phyloP scores from a whole-genome alignment of 2,888 invertebrate species.

The Tetranychus truncatus region DNA sequence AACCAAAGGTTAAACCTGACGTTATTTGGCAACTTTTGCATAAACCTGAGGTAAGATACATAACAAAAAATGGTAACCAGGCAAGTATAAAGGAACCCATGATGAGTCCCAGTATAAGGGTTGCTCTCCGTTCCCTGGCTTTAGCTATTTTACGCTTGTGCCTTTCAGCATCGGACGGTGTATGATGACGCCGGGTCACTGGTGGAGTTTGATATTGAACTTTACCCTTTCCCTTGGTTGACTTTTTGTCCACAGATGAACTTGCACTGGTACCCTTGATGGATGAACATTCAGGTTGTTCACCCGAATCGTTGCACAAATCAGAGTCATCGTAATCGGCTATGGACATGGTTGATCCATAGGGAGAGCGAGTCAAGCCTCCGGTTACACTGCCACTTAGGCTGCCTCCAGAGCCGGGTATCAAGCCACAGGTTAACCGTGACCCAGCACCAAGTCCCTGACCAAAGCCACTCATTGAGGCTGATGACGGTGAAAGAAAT shows the following conservation, averaged over 20 bases:
- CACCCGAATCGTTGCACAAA: conserved; percentile 21
- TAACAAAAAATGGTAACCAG: conserved; percentile 93
- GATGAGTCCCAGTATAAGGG: conserved; percentile 83
- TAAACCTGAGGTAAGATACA: conserved; percentile 68
- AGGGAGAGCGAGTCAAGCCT: conserved; percentile 19
- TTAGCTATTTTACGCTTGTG: conserved; percentile 79
- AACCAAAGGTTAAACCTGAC: neutral
- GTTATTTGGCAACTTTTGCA: conserved; percentile 38
- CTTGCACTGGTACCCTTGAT: neutral
- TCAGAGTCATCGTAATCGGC: conserved; percentile 26
- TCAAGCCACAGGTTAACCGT: neutral
- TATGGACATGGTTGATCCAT: conserved; percentile 27
- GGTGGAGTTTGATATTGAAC: conserved; percentile 43
- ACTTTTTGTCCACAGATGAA: conserved; percentile 15
- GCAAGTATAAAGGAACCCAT: conserved; percentile 55
- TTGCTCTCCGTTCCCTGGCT: conserved; percentile 89
- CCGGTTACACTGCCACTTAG: neutral
- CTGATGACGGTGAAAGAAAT: conserved; percentile 18
- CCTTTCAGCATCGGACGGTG: conserved; percentile 60
- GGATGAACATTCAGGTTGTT: conserved; percentile 5
- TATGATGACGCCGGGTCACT: conserved; percentile 37
- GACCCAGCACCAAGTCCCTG: neutral
- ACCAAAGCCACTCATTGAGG: neutral
- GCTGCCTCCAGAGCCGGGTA: neutral
- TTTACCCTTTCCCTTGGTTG: conserved; percentile 12